A percentile compares a stretch with the other conserved stretches of the same genome.
These are phyloP conservation scores for Belgica antarctica DNA, from an alignment of 2,888 invertebrate genomes.

Conservation along the genomic window DNA sequence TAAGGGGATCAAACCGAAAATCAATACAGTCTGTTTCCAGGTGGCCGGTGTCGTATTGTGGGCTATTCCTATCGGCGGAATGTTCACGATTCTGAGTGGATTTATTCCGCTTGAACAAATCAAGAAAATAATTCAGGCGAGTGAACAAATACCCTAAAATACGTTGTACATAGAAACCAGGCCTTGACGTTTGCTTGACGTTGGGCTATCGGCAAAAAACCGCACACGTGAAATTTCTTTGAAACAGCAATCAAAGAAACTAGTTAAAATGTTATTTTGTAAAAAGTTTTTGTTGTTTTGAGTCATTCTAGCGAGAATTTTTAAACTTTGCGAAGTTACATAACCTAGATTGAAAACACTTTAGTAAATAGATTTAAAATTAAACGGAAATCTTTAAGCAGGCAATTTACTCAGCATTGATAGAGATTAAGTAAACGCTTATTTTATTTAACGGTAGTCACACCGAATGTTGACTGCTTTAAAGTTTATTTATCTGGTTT, in stretches of 20 bases:
- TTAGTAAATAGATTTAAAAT: no score
- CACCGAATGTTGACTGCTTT: no score
- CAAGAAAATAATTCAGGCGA: conserved; percentile 14
- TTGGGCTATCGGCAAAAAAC: not conserved
- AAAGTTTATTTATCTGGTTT: no score
- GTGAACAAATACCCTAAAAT: not conserved
- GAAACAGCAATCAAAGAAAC: not conserved
- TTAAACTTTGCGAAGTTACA: no score
- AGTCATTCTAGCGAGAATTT: no score
- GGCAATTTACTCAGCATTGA: no score
- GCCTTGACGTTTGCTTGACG: not conserved
- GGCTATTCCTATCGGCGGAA: not conserved
- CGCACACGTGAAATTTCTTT: not conserved
- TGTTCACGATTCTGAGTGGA: not conserved
- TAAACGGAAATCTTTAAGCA: no score
- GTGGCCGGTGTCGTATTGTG: conserved; percentile 17
- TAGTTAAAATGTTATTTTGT: not conserved
- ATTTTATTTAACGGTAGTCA: no score
- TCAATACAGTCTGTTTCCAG: conserved; percentile 16
- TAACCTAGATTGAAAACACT: no score
- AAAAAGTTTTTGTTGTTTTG: not conserved
- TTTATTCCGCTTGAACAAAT: conserved; percentile 30
- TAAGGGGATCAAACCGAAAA: not conserved
- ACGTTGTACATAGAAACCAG: not conserved
- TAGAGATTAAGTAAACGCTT: no score